Evolutionary conservation across 1,140 invertebrate species (phyloP).

Genomic region (Dolichoris vasculosae): DNA sequence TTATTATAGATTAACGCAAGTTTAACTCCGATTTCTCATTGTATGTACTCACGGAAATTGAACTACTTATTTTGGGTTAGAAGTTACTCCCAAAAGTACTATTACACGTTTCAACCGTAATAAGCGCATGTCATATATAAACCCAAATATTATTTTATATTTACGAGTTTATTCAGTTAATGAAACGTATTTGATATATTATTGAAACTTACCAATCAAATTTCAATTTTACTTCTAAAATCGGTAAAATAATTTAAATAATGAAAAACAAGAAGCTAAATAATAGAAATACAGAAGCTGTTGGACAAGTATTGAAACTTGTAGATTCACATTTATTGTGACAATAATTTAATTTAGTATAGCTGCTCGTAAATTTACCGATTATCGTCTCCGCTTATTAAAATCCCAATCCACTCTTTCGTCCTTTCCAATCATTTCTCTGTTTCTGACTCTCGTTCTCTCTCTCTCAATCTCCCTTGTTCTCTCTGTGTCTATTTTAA

Average conservation of each 20-base stretch:
- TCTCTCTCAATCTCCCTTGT: conserved; percentile 34
- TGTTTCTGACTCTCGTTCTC: conserved; percentile 34
- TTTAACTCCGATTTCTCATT: not conserved
- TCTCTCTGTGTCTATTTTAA: not conserved
- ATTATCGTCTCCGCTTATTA: conserved; percentile 68
- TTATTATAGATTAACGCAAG: not conserved
- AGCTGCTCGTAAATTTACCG: conserved; percentile 64
- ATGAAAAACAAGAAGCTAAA: not conserved
- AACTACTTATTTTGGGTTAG: not conserved
- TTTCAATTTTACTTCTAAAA: not conserved
- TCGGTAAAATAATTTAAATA: not conserved
- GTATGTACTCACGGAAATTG: not conserved
- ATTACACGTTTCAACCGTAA: not conserved
- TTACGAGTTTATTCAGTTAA: not conserved
- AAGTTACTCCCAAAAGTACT: not conserved
- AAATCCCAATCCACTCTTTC: conserved; percentile 62
- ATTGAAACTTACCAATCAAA: not conserved
- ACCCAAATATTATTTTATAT: not conserved
- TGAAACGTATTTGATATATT: not conserved
- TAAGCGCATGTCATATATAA: not conserved
- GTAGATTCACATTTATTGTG: conserved; percentile 65
- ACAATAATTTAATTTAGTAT: conserved; percentile 69
- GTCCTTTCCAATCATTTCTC: conserved; percentile 48
- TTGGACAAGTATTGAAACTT: conserved; percentile 3
- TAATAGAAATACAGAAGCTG: conserved; percentile 19